phyloP scores from a whole-genome alignment of 1,140 invertebrate genomes.

The Hylaeus anthracinus region DNA sequence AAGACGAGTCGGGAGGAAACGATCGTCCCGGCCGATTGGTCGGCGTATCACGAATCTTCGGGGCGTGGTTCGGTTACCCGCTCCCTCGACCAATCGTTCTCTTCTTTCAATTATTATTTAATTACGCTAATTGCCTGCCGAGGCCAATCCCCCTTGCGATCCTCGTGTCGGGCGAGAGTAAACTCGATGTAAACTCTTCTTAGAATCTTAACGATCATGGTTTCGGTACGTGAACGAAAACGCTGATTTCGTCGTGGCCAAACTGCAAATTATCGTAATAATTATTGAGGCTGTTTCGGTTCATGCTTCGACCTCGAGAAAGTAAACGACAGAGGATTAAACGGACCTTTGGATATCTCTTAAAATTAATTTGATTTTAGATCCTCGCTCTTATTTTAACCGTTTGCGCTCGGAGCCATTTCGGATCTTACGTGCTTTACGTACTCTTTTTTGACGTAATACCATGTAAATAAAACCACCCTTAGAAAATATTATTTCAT shows the following conservation, averaged over 20 bases:
- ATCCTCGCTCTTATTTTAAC: too few species aligned
- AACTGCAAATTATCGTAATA: constrained; percentile 29
- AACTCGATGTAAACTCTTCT: constrained; percentile 38
- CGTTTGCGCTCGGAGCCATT: too few species aligned
- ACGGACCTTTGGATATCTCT: too few species aligned
- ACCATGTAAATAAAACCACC: too few species aligned
- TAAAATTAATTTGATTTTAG: too few species aligned
- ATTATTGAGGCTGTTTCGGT: neutral
- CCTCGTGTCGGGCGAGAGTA: constrained; percentile 10
- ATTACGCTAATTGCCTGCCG: constrained; percentile 66
- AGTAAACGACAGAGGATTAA: too few species aligned
- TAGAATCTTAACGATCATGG: constrained; percentile 39
- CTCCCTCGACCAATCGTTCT: constrained; percentile 71
- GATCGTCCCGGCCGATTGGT: constrained; percentile 72
- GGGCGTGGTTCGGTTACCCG: constrained; percentile 76
- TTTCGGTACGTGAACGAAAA: constrained; percentile 29
- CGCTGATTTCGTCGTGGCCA: too few species aligned
- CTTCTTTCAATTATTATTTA: constrained; percentile 79
- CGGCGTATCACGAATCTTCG: constrained; percentile 69
- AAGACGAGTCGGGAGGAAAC: constrained; percentile 54
- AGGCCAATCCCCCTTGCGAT: constrained; percentile 39
- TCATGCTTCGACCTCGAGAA: too few species aligned
- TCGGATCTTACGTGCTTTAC: too few species aligned
- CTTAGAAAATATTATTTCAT: too few species aligned
- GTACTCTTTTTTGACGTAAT: too few species aligned